Evolutionary conservation across 1,140 invertebrate genomes (phyloP).

Genomic region (Brachionus angularis): DNA sequence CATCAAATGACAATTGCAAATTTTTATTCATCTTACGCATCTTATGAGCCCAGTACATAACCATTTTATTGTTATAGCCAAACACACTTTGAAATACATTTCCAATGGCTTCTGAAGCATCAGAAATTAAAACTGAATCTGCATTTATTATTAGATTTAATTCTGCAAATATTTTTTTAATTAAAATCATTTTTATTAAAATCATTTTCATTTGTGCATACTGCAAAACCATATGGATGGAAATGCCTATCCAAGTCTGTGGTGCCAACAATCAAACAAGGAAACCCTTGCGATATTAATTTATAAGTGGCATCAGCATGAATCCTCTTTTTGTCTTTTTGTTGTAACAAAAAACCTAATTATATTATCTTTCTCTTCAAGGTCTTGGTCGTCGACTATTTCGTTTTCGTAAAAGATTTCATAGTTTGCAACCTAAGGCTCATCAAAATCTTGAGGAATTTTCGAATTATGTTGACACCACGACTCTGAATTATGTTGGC

Average conservation of each 20-base stretch:
- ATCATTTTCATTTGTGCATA: background rate
- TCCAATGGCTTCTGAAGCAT: background rate
- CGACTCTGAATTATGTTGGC: background rate
- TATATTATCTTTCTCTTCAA: no score
- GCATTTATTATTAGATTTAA: background rate
- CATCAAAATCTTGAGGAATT: no score
- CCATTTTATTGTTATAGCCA: no score
- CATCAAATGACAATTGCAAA: background rate
- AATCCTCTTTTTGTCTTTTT: background rate
- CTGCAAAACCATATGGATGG: background rate
- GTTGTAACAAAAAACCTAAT: no score
- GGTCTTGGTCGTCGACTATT: no score
- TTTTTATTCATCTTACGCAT: no score
- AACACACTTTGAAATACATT: no score
- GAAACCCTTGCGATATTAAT: background rate
- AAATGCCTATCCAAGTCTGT: background rate
- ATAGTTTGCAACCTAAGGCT: no score
- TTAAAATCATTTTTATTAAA: background rate
- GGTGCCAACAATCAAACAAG: background rate
- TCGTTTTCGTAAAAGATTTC: no score
- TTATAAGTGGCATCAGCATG: background rate
- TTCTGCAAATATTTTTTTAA: background rate
- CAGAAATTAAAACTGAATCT: background rate
- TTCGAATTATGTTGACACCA: no score
- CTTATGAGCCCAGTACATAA: no score